phyloP scores from a whole-genome alignment of 2,888 invertebrate genomes.

The Scrobipalpa atriplicella region DNA sequence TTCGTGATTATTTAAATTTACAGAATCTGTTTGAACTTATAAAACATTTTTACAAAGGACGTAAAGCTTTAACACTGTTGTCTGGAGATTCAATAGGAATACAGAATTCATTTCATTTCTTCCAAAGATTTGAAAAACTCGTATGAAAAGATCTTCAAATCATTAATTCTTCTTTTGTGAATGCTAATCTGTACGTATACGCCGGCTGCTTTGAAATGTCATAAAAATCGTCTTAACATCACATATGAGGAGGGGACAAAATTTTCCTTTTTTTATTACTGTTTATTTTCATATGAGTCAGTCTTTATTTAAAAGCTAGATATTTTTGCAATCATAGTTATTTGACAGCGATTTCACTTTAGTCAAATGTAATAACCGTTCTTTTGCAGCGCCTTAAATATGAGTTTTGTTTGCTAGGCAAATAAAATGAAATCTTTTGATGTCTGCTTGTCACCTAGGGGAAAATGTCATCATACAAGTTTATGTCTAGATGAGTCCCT shows the following conservation, averaged over 20 bases:
- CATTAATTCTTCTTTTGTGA: conserved; percentile 58
- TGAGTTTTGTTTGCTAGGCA: conserved; percentile 66
- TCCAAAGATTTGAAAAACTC: conserved; percentile 32
- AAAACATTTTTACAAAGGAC: background rate
- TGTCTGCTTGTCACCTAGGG: conserved; percentile 51
- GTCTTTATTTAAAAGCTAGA: background rate
- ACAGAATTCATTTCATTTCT: conserved; percentile 3
- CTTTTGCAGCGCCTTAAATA: conserved; percentile 59
- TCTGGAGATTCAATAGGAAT: background rate
- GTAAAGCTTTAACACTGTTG: background rate
- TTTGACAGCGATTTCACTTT: background rate
- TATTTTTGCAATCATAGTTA: background rate
- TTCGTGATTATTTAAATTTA: no score
- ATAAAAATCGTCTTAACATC: conserved; percentile 78
- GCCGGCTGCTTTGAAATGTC: conserved; percentile 68
- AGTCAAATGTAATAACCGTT: conserved; percentile 54
- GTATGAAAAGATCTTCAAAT: conserved; percentile 45
- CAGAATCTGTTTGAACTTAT: no score
- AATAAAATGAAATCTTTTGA: conserved; percentile 69
- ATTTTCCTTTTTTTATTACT: conserved; percentile 38
- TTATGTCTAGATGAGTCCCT: no score
- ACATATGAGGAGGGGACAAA: conserved; percentile 64
- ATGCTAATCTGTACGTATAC: conserved; percentile 64
- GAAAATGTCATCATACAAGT: background rate
- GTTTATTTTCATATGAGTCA: background rate